Base-by-base conservation (phyloP, 2,888 invertebrate genomes). In the Pyrrhosoma nymphula region DNA sequence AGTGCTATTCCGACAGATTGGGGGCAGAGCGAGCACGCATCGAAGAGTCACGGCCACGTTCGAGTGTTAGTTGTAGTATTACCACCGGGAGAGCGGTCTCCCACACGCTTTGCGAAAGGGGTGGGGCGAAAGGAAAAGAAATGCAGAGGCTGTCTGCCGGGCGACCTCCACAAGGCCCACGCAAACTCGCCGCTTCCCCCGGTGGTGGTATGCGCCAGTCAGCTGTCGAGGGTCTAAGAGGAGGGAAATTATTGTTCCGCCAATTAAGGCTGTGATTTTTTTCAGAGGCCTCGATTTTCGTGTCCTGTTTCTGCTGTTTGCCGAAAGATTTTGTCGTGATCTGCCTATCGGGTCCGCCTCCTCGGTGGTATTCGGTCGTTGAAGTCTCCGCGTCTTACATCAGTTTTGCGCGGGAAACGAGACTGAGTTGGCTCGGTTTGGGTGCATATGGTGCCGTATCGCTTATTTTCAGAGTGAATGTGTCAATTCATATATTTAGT, bases 121-220 rank as follows among this genome's bases (percentile, higher is more conserved):
- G 30, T 30, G 82, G 82, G 82, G 30, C 35, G 30, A 56, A 20
- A 8, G 89, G 16, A 56, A 89, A 89, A 56, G n/a, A 89, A 88
- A 88, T 39, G 16, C 14, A n/a, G 20, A 89, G 89, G 89, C 26
- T 56, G 89, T 55, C 26, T 56, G 89, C 26, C 35, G 20, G 89
- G 89, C 89, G 89, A 89, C 89, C 89, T 89, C 89, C 89, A 55
- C 47, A 56, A 47, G 47, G 89, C 89, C 89, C 89, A 89, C 89
- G 89, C 89, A 23, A 56, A 18, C 56, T 39, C 88, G 8, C 47
- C 88, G 35, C 23, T 47, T 6, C 89, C 56, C 56, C 89, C 4
- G 55, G 23, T 8, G 18, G 14, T 47, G 89, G 89, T 14, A 82
- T 35, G 30, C 30, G 30, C 35, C 16, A 35, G 82, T 82, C 30